phyloP scores from a whole-genome alignment of 1,140 invertebrate species.

The Drosophila lowei region DNA sequence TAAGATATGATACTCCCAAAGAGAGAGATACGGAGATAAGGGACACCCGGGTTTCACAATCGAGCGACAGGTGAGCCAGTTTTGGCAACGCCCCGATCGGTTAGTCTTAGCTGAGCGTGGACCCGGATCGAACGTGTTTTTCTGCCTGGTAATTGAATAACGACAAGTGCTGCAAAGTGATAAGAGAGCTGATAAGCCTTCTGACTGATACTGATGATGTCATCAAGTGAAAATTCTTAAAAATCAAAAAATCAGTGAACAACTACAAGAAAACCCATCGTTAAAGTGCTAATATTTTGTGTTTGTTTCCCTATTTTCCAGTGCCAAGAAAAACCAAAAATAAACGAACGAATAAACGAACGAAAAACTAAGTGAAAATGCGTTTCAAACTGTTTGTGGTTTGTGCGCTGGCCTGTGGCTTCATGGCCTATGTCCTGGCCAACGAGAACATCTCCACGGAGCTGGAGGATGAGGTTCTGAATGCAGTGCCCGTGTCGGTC shows the following conservation, averaged over 20 bases:
- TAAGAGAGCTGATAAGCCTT: constrained; percentile 52
- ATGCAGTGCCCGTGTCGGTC: constrained; percentile 52
- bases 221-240: constrained; percentile 62
- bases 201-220: constrained; percentile 54
- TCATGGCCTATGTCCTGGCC: constrained; percentile 74
- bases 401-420: constrained; percentile 73
- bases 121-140: constrained; percentile 77
- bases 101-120: constrained; percentile 72
- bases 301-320: constrained; percentile 36
- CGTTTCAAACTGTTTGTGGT: constrained; percentile 79
- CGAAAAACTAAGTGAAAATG: constrained; percentile 62
- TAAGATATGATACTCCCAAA: constrained; percentile 53
- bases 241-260: constrained; percentile 18
- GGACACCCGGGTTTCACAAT: constrained; percentile 63
- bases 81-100: constrained; percentile 72
- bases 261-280: constrained; percentile 5
- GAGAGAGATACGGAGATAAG: constrained; percentile 37
- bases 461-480: constrained; percentile 62
- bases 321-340: constrained; percentile 44
- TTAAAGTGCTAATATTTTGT: constrained; percentile 4
- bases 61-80: constrained; percentile 66
- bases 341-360: constrained; percentile 49
- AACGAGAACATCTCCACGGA: constrained; percentile 76
- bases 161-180: constrained; percentile 31
- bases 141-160: constrained; percentile 60